These are phyloP conservation scores for Drosophila malerkotliana DNA, from an alignment of 1,140 invertebrate species.

Conservation along the genomic window DNA sequence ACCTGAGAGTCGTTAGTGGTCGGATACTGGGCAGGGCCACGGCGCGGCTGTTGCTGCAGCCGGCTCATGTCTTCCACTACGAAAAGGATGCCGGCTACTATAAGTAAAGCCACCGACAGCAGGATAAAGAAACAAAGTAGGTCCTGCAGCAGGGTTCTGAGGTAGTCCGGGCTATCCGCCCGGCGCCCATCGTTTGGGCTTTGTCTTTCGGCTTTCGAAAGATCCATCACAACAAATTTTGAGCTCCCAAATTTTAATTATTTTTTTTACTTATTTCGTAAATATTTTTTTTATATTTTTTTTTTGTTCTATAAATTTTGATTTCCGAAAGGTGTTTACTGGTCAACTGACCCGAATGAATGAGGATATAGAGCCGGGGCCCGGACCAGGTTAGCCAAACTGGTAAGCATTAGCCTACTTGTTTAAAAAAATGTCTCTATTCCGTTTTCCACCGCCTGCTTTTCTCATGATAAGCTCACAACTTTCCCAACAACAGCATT, in stretches of 20 bases:
- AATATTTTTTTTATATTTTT: background rate
- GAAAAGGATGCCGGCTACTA: constrained; percentile 33
- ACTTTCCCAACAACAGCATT: constrained; percentile 31
- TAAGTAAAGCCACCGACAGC: constrained; percentile 36
- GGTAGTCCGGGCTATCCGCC: background rate
- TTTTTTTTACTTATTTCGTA: constrained; percentile 1
- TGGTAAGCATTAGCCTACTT: constrained; percentile 42
- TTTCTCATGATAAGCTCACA: constrained; percentile 34
- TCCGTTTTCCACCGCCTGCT: background rate
- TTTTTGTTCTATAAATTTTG: constrained; percentile 32
- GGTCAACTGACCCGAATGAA: constrained; percentile 24
- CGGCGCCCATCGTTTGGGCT: background rate
- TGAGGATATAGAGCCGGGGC: background rate
- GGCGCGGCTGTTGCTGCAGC: background rate
- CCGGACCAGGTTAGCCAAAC: background rate
- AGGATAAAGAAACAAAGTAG: constrained; percentile 45
- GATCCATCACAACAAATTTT: constrained; percentile 29
- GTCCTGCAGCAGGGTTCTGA: constrained; percentile 37
- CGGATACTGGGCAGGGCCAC: background rate
- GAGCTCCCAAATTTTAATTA: background rate
- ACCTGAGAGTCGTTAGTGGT: background rate
- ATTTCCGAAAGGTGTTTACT: constrained; percentile 28
- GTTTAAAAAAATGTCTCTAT: background rate
- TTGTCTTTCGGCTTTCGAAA: constrained; percentile 36
- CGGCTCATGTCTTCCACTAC: constrained; percentile 28